Percentiles rank a stretch among this genome's conserved stretches.
These are phyloP conservation scores for Mycalesis mineus DNA, from an alignment of 2,888 invertebrate genomes.

Conservation along the genomic window DNA sequence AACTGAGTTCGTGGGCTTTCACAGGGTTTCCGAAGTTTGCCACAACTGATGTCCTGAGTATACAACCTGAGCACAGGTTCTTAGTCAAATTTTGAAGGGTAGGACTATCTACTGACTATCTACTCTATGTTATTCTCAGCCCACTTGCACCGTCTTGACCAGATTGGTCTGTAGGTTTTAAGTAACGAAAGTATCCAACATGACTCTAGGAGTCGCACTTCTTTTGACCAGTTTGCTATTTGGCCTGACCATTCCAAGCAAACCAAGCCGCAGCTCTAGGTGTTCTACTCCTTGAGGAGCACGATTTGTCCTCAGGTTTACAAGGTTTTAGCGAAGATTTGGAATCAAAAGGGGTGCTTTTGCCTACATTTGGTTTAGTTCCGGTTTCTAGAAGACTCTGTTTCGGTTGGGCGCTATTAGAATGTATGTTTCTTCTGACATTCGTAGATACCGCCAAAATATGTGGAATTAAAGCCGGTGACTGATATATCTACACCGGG, in stretches of 20 bases:
- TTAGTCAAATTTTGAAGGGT: neutral
- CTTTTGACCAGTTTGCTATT: neutral
- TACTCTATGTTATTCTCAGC: neutral
- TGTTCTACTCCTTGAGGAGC: neutral
- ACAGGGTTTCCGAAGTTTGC: neutral
- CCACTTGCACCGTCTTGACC: neutral
- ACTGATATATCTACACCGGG: neutral
- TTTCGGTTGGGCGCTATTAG: neutral
- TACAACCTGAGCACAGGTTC: neutral
- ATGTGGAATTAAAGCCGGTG: neutral
- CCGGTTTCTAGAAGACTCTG: neutral
- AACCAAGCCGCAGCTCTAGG: neutral
- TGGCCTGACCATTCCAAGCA: neutral
- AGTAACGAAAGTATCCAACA: neutral
- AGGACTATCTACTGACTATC: neutral
- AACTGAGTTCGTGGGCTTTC: neutral
- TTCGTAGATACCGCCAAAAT: neutral
- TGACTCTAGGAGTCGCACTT: neutral
- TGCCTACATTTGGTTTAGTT: neutral
- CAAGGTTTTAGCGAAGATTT: neutral
- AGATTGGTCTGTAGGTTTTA: slow-evolving; percentile 1
- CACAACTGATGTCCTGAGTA: neutral
- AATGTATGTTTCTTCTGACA: neutral
- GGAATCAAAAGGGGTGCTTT: neutral
- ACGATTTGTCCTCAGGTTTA: neutral